Evolutionary conservation across 2,888 invertebrate species (phyloP).

Genomic region (Zaprionus lineosus): DNA sequence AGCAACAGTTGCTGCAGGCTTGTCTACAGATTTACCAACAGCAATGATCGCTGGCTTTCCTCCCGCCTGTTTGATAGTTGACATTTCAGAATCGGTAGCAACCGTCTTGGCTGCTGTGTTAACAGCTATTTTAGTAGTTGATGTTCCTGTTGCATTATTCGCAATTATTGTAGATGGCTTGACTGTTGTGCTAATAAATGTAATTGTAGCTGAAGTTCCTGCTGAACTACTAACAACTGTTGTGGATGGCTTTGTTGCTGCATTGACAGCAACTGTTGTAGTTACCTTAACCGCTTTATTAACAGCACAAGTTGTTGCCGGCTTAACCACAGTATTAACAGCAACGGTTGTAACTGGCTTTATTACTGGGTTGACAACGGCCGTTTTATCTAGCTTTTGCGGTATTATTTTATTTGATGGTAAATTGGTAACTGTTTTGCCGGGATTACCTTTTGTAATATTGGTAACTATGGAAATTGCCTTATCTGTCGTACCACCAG

Average conservation of each 20-base stretch:
- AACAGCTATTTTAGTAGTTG: neutral
- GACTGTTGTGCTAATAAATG: neutral
- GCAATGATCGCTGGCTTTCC: no score
- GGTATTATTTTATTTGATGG: no score
- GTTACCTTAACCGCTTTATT: neutral
- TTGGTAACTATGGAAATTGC: neutral
- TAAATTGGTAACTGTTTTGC: neutral
- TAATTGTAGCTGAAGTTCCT: neutral
- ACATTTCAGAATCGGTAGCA: neutral
- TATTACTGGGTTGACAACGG: no score
- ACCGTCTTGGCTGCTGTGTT: neutral
- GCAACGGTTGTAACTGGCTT: constrained; percentile 4
- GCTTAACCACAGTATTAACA: neutral
- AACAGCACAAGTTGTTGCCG: neutral
- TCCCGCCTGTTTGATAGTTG: neutral
- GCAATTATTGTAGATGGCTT: neutral
- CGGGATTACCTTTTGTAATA: neutral
- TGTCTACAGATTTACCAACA: no score
- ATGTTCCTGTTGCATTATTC: neutral
- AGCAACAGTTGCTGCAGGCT: neutral
- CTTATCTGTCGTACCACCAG: neutral
- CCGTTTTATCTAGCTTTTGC: no score
- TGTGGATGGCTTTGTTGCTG: neutral
- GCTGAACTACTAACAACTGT: neutral
- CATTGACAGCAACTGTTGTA: constrained; percentile 1